Base-by-base conservation (phyloP, 2,888 invertebrate genomes). In the Stenodera caucasica region DNA sequence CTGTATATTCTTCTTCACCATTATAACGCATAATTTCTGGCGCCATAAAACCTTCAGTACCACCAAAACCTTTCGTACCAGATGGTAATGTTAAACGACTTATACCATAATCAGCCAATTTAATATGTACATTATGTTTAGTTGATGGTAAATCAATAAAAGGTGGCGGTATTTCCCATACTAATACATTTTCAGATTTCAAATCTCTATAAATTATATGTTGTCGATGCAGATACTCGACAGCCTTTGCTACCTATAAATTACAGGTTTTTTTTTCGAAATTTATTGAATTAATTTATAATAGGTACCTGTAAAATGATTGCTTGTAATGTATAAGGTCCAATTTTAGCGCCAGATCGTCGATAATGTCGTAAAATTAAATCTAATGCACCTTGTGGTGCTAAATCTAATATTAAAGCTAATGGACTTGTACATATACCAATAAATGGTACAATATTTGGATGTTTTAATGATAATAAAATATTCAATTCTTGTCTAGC, bases 11-110 rank as follows among this genome's bases (percentile, higher is more conserved):
- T 78, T 98, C 97, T 78, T 98, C 98, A 0, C 99, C 99, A 78
- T 98, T 98, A 80, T 96, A 97, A 52, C 95, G 86, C 84, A 98
- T 94, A 67, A 99, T 98, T 84, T 99, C 98, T 0, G 98, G 99
- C 2, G 98, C 99, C 94, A 99, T 99, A 79, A 98, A 99, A 0
- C 98, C 98, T 81, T 97, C 96, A 0, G 99, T 99, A 1, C 99
- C 98, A 0, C 98, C 98, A 82, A 98, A 98, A 0, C 99, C 98
- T 78, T 96, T 97, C 0, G 95, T 92, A 0, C 96, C 95, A 0
- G 93, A 93, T 0, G 96, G 94, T 8, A 95, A 85, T 1, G 91
- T 94, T 66, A 91, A 84, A 45, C 96, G 85, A 72, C 95, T 95
- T 61, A 96, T 96, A 53, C 91, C 98, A 80, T 99, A 99, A 82